Evolutionary conservation across 2,797 vertebrate genomes (phyloP).

Genomic region (Enteromius thamalakanensis): DNA sequence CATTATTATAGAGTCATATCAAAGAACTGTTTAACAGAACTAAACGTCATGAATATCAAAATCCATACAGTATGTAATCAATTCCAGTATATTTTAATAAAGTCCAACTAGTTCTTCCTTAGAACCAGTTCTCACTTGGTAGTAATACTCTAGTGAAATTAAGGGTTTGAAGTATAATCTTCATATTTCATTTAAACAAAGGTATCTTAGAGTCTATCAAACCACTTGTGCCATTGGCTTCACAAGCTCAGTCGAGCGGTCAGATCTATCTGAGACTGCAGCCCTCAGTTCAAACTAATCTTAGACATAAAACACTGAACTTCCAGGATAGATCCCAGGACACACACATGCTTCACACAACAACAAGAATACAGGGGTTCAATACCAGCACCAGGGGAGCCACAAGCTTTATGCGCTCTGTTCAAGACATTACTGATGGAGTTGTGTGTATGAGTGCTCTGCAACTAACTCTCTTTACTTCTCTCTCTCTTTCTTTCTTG

Average conservation of each 20-base stretch:
- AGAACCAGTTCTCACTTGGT: not conserved
- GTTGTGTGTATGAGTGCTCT: constrained; percentile 64
- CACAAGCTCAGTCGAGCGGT: constrained; percentile 36
- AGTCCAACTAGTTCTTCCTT: not conserved
- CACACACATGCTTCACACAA: constrained; percentile 69
- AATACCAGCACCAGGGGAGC: constrained; percentile 69
- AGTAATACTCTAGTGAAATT: not conserved
- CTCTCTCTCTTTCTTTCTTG: constrained; percentile 28
- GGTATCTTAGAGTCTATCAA: constrained; percentile 36
- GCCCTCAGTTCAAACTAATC: constrained; percentile 82
- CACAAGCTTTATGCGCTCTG: constrained; percentile 47
- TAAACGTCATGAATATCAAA: not conserved
- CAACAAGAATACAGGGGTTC: constrained; percentile 39
- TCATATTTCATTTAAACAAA: constrained; percentile 4
- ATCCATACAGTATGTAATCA: not conserved
- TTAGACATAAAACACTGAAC: constrained; percentile 79
- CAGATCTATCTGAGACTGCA: constrained; percentile 65
- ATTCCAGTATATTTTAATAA: not conserved
- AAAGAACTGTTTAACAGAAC: not conserved
- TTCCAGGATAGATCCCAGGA: constrained; percentile 70
- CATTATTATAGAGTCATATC: not conserved
- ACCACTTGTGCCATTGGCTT: constrained; percentile 17
- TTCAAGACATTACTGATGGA: constrained; percentile 66
- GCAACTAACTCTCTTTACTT: constrained; percentile 38
- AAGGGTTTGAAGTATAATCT: constrained; percentile 11